These are phyloP conservation scores for Helicoverpa armigera DNA, from an alignment of 1,140 invertebrate genomes.

Conservation along the genomic window DNA sequence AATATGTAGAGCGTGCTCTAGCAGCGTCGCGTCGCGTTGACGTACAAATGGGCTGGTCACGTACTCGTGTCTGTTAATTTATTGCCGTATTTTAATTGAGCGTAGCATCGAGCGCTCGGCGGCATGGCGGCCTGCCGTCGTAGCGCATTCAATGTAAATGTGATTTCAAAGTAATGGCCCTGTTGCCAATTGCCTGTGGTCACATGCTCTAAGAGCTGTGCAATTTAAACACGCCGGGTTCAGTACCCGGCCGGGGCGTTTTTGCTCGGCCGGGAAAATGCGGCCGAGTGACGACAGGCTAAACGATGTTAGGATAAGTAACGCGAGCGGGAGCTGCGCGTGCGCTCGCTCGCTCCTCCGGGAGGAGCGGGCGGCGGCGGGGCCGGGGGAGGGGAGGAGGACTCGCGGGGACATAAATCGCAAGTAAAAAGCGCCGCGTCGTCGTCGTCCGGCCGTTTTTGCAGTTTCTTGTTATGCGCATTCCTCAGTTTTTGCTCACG, in stretches of 20 bases:
- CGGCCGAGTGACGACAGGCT: constrained; percentile 33
- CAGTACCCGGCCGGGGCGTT: constrained; percentile 47
- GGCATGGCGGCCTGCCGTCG: constrained; percentile 51
- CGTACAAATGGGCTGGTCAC: constrained; percentile 22
- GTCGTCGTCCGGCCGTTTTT: constrained; percentile 67
- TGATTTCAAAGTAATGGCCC: constrained; percentile 72
- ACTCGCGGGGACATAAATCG: constrained; percentile 71
- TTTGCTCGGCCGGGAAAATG: constrained; percentile 41
- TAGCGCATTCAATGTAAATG: constrained; percentile 82
- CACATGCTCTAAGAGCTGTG: constrained; percentile 43
- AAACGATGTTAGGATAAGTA: constrained; percentile 54
- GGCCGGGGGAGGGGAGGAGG: constrained; percentile 44
- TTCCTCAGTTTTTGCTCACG: constrained; percentile 71
- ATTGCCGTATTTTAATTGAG: constrained; percentile 81
- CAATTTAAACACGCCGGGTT: constrained; percentile 47
- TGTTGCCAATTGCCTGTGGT: constrained; percentile 65
- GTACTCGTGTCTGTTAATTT: constrained; percentile 70
- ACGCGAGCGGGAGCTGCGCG: constrained; percentile 23
- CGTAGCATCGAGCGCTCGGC: constrained; percentile 58
- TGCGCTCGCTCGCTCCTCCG: constrained; percentile 7
- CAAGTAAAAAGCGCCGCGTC: constrained; percentile 72
- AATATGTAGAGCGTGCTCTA: background rate
- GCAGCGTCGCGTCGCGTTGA: constrained; percentile 46
- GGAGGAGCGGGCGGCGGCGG: constrained; percentile 43
- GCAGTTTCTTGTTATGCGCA: constrained; percentile 80